Evolutionary conservation across 2,113 vertebrate species (phyloP).

Genomic region (Pampusana beccarii): DNA sequence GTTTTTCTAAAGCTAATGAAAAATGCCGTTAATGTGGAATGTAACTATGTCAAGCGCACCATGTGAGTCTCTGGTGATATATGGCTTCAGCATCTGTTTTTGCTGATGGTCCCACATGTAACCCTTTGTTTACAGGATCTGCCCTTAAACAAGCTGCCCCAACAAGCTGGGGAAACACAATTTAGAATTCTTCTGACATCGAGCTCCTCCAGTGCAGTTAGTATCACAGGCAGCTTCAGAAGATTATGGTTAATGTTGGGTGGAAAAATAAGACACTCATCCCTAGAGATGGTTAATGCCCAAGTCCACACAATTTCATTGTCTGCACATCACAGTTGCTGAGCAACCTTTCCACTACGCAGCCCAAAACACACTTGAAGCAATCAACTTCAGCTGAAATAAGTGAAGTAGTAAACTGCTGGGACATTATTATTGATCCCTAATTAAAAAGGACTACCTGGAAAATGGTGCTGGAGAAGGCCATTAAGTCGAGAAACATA

Average conservation of each 20-base stretch:
- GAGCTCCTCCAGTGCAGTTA: background rate
- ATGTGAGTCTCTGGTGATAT: background rate
- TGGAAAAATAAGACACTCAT: background rate
- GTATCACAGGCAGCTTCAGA: background rate
- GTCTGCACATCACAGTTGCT: background rate
- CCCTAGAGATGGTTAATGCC: background rate
- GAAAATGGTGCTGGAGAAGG: background rate
- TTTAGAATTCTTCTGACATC: background rate
- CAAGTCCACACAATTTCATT: background rate
- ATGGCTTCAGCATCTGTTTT: background rate
- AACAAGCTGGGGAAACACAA: background rate
- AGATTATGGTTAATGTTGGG: background rate
- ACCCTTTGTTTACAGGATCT: background rate
- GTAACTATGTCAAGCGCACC: background rate
- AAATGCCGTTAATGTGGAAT: background rate
- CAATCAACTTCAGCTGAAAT: background rate
- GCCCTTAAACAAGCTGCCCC: background rate
- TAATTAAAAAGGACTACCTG: background rate
- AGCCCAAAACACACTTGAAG: background rate
- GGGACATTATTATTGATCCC: background rate
- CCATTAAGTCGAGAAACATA: background rate
- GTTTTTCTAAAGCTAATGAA: background rate
- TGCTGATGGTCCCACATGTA: accelerated
- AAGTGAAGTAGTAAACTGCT: background rate
- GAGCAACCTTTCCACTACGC: background rate